Evolutionary conservation across 2,888 invertebrate species (phyloP).

Genomic region (Hesperia comma): DNA sequence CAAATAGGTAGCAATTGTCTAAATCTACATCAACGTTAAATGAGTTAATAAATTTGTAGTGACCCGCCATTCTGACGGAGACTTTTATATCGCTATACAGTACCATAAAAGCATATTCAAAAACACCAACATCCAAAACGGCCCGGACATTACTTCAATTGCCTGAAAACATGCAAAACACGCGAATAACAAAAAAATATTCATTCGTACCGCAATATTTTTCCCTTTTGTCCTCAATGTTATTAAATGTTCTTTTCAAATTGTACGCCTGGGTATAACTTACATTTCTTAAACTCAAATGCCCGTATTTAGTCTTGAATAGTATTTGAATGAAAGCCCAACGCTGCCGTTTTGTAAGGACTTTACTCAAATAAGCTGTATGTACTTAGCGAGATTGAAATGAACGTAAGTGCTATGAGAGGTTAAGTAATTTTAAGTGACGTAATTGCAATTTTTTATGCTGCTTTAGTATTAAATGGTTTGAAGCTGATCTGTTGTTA

Average conservation of each 20-base stretch:
- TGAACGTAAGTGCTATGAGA: not conserved
- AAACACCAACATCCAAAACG: not conserved
- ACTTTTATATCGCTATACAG: too few relatives aligned
- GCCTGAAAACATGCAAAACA: conserved; percentile 7
- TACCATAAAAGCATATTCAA: too few relatives aligned
- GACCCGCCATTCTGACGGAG: too few relatives aligned
- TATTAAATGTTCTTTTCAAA: conserved; percentile 30
- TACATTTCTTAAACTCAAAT: conserved; percentile 30
- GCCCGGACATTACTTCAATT: not conserved
- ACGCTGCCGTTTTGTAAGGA: conserved; percentile 10
- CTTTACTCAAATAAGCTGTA: conserved; percentile 25
- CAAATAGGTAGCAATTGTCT: too few relatives aligned
- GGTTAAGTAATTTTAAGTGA: conserved; percentile 24
- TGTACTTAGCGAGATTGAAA: conserved; percentile 21
- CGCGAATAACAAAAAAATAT: conserved; percentile 1
- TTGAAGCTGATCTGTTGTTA: too few relatives aligned
- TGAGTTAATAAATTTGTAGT: too few relatives aligned
- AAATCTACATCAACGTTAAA: too few relatives aligned
- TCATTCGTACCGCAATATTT: conserved; percentile 6
- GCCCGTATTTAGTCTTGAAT: conserved; percentile 32
- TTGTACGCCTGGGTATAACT: conserved; percentile 6
- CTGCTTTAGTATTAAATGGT: not conserved
- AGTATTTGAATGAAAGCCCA: conserved; percentile 32
- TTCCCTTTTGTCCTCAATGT: conserved; percentile 23
- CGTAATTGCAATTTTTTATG: conserved; percentile 10